A percentile compares a stretch with the other conserved stretches of the same genome.
Conservation (phyloP, 2,888 invertebrate genomes). For the Balanococcus diminutus region DNA sequence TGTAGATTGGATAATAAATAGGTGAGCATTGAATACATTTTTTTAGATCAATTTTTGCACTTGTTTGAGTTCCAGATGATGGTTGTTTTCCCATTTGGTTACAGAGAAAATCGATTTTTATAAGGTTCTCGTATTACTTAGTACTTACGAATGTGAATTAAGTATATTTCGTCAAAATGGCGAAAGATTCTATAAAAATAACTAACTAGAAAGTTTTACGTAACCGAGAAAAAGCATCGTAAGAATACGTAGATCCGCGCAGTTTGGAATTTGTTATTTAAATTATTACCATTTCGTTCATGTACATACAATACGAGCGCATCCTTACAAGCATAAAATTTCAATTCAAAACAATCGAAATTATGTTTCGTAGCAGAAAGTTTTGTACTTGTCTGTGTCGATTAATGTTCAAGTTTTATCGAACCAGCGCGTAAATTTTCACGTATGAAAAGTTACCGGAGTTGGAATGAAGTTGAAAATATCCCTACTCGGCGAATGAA, state of each 20-base stretch:
- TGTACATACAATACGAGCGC: not conserved
- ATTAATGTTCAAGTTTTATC: conserved; percentile 33
- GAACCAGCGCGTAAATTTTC: not conserved
- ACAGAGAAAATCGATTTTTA: no score
- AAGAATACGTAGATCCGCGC: not conserved
- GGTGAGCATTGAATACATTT: no score
- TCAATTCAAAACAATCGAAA: conserved; percentile 42
- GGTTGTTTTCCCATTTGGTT: no score
- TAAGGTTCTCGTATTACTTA: no score
- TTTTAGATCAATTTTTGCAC: no score
- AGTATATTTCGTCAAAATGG: no score
- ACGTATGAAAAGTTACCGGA: conserved; percentile 18
- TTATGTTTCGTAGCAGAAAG: conserved; percentile 14
- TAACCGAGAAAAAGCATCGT: not conserved
- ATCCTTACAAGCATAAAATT: conserved; percentile 31
- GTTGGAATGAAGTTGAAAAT: not conserved
- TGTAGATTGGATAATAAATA: no score
- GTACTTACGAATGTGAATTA: no score
- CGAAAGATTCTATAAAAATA: no score
- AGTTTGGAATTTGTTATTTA: conserved; percentile 29
- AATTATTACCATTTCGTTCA: conserved; percentile 24
- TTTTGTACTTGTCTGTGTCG: not conserved
- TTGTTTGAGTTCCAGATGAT: no score
- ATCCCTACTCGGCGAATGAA: not conserved
- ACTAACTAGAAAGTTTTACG: not conserved